Evolutionary conservation across 2,113 vertebrate genomes (phyloP).

Genomic region (Henicopernis longicauda): DNA sequence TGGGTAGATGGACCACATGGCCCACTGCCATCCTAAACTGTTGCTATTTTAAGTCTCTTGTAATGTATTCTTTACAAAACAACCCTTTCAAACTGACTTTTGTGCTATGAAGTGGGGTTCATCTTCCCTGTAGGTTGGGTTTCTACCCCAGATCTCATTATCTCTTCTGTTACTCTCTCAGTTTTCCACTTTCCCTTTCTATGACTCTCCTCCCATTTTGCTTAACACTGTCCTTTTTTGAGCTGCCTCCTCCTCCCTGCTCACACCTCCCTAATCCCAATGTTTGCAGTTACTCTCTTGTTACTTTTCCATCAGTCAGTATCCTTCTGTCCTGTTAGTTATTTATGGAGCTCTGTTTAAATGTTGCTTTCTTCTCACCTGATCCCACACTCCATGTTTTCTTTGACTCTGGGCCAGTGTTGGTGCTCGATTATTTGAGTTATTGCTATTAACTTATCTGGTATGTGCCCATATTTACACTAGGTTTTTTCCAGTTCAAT

Average conservation of each 20-base stretch:
- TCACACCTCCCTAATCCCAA: not conserved
- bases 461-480: not conserved
- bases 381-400: not conserved
- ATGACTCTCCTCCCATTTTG: not conserved
- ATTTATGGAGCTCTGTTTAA: not conserved
- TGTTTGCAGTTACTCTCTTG: not conserved
- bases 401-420: fast-evolving
- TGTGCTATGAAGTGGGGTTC: not conserved
- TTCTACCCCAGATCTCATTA: not conserved
- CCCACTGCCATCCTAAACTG: not conserved
- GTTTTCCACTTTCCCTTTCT: not conserved
- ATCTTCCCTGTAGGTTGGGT: not conserved
- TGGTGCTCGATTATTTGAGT: not conserved
- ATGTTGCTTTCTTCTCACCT: not conserved
- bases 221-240: not conserved
- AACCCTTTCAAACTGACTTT: not conserved
- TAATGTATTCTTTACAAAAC: not conserved
- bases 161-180: not conserved
- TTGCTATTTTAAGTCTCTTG: not conserved
- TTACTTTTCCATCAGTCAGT: not conserved
- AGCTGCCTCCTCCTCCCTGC: not conserved
- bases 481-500: not conserved
- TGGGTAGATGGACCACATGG: not conserved
- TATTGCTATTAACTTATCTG: not conserved
- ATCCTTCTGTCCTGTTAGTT: not conserved